phyloP scores from a whole-genome alignment of 2,888 invertebrate genomes.

The Trisateles emortualis region DNA sequence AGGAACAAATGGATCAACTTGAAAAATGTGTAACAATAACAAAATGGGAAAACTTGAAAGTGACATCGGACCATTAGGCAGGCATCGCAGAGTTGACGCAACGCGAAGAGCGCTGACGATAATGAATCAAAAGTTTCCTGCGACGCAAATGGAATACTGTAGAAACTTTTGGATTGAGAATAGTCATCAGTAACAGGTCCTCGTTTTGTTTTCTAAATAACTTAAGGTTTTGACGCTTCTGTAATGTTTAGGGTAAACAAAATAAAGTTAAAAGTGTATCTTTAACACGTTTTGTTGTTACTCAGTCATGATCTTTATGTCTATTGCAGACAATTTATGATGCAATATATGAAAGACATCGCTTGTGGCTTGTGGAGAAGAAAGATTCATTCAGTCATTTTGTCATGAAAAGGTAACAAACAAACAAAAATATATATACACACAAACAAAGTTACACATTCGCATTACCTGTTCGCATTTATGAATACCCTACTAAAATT shows the following conservation, averaged over 20 bases:
- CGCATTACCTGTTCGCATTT: too few relatives aligned
- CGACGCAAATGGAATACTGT: conserved; percentile 56
- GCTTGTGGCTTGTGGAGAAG: too few relatives aligned
- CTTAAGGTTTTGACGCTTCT: conserved; percentile 6
- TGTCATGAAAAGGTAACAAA: too few relatives aligned
- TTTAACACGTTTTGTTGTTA: background rate
- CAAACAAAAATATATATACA: too few relatives aligned
- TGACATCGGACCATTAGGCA: conserved; percentile 73
- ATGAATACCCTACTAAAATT: too few relatives aligned
- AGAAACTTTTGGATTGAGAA: conserved; percentile 44
- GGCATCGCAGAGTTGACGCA: conserved; percentile 53
- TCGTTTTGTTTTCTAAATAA: conserved; percentile 35
- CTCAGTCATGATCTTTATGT: too few relatives aligned
- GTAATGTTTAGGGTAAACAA: conserved; percentile 7
- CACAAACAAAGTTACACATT: too few relatives aligned
- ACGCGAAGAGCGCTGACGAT: conserved; percentile 48
- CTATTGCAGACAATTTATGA: too few relatives aligned
- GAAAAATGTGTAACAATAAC: conserved; percentile 77
- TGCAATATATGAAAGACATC: too few relatives aligned
- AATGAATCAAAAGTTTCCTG: conserved; percentile 71
- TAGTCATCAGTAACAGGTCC: conserved; percentile 41
- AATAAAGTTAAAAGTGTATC: conserved; percentile 20
- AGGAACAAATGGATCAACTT: conserved; percentile 73
- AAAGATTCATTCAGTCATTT: too few relatives aligned
- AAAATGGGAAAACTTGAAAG: conserved; percentile 73